Evolutionary conservation across 2,113 vertebrate genomes (phyloP).

Genomic region (Rallus limicola): DNA sequence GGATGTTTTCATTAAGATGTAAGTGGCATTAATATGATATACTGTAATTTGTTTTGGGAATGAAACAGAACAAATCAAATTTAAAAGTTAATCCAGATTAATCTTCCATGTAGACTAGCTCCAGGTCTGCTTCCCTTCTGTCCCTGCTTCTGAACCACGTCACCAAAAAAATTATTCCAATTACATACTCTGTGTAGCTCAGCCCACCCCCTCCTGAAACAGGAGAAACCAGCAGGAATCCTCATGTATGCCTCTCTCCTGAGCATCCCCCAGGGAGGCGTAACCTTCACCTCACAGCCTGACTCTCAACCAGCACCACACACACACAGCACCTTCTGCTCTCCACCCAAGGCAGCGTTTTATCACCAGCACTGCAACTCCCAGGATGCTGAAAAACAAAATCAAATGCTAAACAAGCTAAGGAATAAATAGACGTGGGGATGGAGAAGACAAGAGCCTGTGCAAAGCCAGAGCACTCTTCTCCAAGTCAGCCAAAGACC

Average conservation of each 20-base stretch:
- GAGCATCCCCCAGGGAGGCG: neutral
- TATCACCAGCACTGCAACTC: neutral
- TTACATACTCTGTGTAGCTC: neutral
- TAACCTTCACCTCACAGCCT: neutral
- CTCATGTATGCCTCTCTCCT: fast-evolving
- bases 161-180: neutral
- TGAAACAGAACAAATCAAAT: neutral
- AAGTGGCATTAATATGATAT: neutral
- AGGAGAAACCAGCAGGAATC: neutral
- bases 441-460: neutral
- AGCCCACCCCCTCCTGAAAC: neutral
- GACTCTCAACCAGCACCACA: neutral
- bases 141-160: neutral
- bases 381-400: neutral
- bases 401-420: neutral
- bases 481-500: neutral
- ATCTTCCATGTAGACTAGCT: neutral
- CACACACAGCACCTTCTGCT: neutral
- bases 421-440: neutral
- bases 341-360: neutral
- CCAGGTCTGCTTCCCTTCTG: neutral
- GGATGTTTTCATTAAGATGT: neutral
- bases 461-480: neutral
- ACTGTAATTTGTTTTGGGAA: neutral
- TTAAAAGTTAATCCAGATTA: neutral